Evolutionary conservation across 2,888 invertebrate genomes (phyloP).

Genomic region (Lithophane ornitopus): DNA sequence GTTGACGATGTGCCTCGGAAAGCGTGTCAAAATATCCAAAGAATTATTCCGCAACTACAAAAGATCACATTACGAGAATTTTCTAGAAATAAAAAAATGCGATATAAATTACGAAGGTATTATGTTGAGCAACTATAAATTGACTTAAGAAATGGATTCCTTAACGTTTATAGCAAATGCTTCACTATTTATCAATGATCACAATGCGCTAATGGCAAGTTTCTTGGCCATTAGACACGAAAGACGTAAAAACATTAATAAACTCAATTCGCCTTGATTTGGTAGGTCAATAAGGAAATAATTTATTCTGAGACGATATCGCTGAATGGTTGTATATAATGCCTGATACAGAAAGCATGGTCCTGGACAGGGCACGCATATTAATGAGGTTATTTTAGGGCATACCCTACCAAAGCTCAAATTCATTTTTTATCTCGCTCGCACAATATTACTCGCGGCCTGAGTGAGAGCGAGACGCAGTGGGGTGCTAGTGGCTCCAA

Average conservation of each 20-base stretch:
- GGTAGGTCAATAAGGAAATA: constrained; percentile 13
- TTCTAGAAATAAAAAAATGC: neutral
- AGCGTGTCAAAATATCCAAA: neutral
- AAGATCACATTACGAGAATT: neutral
- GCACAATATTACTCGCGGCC: too few relatives aligned
- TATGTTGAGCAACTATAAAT: constrained; percentile 33
- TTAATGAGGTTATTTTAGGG: too few relatives aligned
- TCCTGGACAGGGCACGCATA: neutral
- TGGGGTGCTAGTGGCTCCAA: too few relatives aligned
- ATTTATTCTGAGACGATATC: neutral
- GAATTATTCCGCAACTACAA: neutral
- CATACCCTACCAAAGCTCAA: too few relatives aligned
- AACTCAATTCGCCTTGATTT: constrained; percentile 16
- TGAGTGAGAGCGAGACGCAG: too few relatives aligned
- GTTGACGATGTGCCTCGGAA: too few relatives aligned
- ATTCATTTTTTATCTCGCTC: too few relatives aligned
- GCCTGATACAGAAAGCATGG: neutral
- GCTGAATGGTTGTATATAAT: neutral
- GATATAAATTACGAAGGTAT: constrained; percentile 30
- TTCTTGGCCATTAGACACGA: constrained; percentile 39
- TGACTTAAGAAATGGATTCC: constrained; percentile 32
- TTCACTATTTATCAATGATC: constrained; percentile 37
- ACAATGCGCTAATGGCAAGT: constrained; percentile 41
- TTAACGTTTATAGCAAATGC: constrained; percentile 30
- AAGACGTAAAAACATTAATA: constrained; percentile 38